Percentiles rank a stretch among this genome's conserved stretches.
Conservation (phyloP, 2,113 vertebrate genomes). For the Onychostruthus taczanowskii region DNA sequence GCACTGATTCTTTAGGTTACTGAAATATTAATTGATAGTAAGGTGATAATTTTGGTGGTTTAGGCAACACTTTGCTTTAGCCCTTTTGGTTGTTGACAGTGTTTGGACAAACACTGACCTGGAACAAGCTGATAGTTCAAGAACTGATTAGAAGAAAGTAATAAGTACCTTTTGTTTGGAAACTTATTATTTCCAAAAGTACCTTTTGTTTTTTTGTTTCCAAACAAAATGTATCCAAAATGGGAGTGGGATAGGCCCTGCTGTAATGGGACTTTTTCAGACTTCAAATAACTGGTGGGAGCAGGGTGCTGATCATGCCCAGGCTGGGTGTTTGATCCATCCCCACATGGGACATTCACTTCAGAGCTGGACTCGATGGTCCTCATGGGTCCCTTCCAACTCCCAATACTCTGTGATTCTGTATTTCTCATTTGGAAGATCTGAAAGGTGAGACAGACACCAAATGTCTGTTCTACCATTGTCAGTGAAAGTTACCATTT, state of each 20-base stretch:
- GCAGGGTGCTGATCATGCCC: background rate
- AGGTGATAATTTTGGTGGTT: background rate
- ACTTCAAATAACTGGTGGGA: background rate
- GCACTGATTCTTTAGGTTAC: background rate
- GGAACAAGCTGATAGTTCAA: background rate
- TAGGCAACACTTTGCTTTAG: background rate
- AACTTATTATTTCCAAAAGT: no score
- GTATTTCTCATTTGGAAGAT: background rate
- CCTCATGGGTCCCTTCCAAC: background rate
- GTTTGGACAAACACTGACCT: background rate
- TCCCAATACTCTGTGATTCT: fast-evolving
- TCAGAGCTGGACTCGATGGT: background rate
- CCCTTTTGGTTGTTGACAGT: background rate
- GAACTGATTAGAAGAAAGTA: background rate
- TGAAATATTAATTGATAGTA: background rate
- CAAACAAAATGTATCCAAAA: background rate
- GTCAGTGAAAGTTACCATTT: background rate
- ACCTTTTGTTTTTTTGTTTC: background rate
- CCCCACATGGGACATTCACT: background rate
- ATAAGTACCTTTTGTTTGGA: background rate
- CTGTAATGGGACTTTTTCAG: background rate
- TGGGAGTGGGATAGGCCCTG: background rate
- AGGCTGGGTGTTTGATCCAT: background rate
- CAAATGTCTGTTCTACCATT: background rate
- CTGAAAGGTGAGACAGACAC: background rate